Conservation (phyloP, 1,140 invertebrate species). For the Zaprionus ornatus region DNA sequence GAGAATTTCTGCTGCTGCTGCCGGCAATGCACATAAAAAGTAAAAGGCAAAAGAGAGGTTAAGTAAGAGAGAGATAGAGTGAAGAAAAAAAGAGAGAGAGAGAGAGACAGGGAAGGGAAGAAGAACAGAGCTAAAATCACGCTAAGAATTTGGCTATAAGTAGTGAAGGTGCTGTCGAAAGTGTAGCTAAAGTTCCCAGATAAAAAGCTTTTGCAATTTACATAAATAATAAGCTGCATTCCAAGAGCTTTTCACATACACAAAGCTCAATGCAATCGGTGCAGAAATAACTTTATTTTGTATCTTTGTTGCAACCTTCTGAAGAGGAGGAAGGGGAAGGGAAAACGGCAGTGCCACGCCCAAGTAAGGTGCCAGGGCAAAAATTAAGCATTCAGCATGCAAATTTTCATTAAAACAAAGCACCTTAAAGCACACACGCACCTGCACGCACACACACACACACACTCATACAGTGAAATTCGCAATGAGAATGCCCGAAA, state of each 20-base stretch:
- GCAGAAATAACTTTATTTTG: slow-evolving; percentile 7
- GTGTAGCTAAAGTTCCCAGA: background rate
- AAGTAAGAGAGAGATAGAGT: background rate
- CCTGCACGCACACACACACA: slow-evolving; percentile 28
- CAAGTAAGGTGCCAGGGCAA: slow-evolving; percentile 24
- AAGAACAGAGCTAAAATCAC: background rate
- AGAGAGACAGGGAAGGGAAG: background rate
- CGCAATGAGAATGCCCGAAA: slow-evolving; percentile 23
- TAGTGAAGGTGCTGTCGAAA: background rate
- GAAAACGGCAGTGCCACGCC: slow-evolving; percentile 16
- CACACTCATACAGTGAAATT: slow-evolving; percentile 5
- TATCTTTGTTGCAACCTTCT: slow-evolving; percentile 6
- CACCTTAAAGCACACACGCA: slow-evolving; percentile 36
- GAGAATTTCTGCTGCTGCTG: slow-evolving; percentile 18
- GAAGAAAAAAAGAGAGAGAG: background rate
- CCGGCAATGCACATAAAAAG: slow-evolving; percentile 9
- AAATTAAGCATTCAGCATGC: slow-evolving; percentile 77
- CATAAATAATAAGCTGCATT: background rate
- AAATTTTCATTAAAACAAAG: slow-evolving; percentile 76
- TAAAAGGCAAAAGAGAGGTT: slow-evolving; percentile 12
- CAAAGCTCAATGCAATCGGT: slow-evolving; percentile 14
- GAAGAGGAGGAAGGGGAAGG: slow-evolving; percentile 13
- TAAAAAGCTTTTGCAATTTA: background rate
- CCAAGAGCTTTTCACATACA: background rate
- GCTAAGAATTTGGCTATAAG: background rate